Evolutionary conservation across 2,888 invertebrate genomes (phyloP).

Genomic region (Caprella mutica): DNA sequence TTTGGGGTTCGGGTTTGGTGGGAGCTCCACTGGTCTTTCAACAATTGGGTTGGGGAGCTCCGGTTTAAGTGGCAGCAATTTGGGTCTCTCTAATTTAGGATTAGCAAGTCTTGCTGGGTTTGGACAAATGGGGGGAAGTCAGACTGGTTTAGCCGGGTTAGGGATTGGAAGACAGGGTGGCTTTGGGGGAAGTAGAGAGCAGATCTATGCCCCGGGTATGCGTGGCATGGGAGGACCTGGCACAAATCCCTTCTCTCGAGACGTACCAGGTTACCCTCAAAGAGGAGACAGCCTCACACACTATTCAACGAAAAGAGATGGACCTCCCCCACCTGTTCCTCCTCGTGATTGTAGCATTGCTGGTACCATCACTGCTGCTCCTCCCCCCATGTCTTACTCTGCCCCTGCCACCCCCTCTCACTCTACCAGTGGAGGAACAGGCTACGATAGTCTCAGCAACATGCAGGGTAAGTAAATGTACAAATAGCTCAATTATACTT

Average conservation of each 20-base stretch:
- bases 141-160: not conserved
- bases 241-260: slow-evolving; percentile 1
- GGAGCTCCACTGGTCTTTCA: slow-evolving; percentile 1
- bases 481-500: too few relatives aligned
- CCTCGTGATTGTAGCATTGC: not conserved
- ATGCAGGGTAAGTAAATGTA: too few relatives aligned
- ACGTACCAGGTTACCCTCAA: slow-evolving; percentile 5
- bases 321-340: not conserved
- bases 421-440: too few relatives aligned
- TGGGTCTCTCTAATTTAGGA: slow-evolving; percentile 7
- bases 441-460: too few relatives aligned
- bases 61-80: slow-evolving; percentile 6
- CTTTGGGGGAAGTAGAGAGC: slow-evolving; percentile 1
- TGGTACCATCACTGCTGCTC: slow-evolving; percentile 1
- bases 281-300: too few relatives aligned
- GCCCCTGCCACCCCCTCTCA: slow-evolving; percentile 30
- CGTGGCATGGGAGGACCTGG: not conserved
- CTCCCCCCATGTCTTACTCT: slow-evolving; percentile 19
- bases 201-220: not conserved
- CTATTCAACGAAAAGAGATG: slow-evolving; percentile 9
- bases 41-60: slow-evolving; percentile 9
- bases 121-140: slow-evolving; percentile 7
- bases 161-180: not conserved
- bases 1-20: not conserved
- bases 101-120: slow-evolving; percentile 5